Conservation (phyloP, 2,113 vertebrate species). For the Polypterus bichir region DNA sequence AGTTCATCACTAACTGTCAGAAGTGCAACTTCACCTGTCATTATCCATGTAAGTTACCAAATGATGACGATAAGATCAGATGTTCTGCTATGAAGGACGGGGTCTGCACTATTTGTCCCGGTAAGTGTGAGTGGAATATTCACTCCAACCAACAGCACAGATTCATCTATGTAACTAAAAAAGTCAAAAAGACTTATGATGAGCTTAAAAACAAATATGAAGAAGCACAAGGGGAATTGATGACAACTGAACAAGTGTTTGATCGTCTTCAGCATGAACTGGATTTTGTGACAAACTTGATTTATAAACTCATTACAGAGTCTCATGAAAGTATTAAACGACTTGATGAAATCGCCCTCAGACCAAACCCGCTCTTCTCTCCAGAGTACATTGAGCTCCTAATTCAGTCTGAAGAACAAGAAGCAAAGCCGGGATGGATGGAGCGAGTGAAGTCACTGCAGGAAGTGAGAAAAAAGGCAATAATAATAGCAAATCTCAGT, state of each 20-base stretch:
- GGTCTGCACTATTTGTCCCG: constrained; percentile 3
- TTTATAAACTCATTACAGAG: neutral
- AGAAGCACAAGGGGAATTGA: neutral
- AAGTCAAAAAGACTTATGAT: constrained; percentile 3
- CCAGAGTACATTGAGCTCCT: constrained; percentile 7
- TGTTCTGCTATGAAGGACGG: neutral
- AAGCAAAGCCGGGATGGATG: neutral
- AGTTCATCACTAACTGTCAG: constrained; percentile 6
- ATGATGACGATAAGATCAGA: neutral
- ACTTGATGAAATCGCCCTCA: constrained; percentile 9
- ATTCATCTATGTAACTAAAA: neutral
- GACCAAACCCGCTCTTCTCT: constrained; percentile 8
- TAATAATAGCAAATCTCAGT: neutral
- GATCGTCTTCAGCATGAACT: constrained; percentile 3
- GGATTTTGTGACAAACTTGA: neutral
- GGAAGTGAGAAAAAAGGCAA: neutral
- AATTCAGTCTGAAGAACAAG: constrained; percentile 4
- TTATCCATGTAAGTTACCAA: neutral
- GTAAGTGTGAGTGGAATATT: neutral
- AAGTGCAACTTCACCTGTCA: neutral
- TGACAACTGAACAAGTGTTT: constrained; percentile 1
- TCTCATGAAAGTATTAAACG: neutral
- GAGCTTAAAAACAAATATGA: constrained; percentile 10
- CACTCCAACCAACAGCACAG: neutral
- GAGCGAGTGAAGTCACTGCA: constrained; percentile 3